Percentiles rank a stretch among this genome's conserved stretches.
phyloP scores from a whole-genome alignment of 2,113 vertebrate genomes.

The Callaeas wilsoni region DNA sequence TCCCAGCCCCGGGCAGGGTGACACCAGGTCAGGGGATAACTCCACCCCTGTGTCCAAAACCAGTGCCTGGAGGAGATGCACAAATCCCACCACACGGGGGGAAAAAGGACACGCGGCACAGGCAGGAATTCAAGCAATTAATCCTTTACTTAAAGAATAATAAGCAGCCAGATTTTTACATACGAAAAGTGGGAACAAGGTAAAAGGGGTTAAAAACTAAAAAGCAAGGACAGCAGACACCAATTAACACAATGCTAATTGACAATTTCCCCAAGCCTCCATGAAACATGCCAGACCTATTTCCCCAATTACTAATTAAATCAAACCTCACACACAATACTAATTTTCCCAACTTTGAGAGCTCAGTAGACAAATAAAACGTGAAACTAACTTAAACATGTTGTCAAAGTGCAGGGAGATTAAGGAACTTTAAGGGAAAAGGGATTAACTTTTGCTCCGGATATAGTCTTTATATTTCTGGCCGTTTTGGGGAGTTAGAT shows the following conservation, averaged over 20 bases:
- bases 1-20: not conserved
- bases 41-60: not conserved
- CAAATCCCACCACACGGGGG: conserved; percentile 46
- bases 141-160: conserved; percentile 85
- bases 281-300: conserved; percentile 82
- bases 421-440: conserved; percentile 36
- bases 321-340: conserved; percentile 79
- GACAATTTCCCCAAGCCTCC: conserved; percentile 84
- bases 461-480: conserved; percentile 22
- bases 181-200: conserved; percentile 77
- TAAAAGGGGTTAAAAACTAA: conserved; percentile 87
- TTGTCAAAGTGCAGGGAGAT: conserved; percentile 62
- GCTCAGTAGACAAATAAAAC: conserved; percentile 78
- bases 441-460: conserved; percentile 40
- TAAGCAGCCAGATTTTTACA: conserved; percentile 79
- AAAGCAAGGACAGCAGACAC: conserved; percentile 83
- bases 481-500: not conserved
- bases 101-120: conserved; percentile 66
- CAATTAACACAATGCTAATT: conserved; percentile 87
- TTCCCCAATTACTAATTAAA: conserved; percentile 87
- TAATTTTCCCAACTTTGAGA: conserved; percentile 82
- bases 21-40: not conserved
- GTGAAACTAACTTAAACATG: conserved; percentile 72
- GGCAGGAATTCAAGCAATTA: conserved; percentile 80
- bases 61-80: conserved; percentile 21